Base-by-base conservation (phyloP, 2,113 vertebrate species). In the Grus americana region DNA sequence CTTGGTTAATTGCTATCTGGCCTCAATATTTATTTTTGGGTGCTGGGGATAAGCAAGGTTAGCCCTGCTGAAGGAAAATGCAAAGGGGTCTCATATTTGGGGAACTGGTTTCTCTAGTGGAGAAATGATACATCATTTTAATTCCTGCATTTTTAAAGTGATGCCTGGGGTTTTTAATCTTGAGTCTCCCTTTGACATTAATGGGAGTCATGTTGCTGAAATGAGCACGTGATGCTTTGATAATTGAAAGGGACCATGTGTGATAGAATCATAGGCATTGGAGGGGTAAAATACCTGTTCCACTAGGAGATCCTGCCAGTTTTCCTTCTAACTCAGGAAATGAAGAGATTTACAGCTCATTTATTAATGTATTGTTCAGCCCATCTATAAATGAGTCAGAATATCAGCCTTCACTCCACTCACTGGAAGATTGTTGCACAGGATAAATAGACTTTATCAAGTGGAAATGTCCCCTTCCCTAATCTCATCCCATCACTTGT, bases 101-200 rank as follows among this genome's bases (percentile, higher is more conserved):
- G 73, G 63, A 90, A 86, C 5, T 75, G 58, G 23, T 78, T 97
- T 95, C 70, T 93, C 70, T 61, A 71, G 59, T 75, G 46, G 86
- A 42, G 74, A 93, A 96, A 95, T 90, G 76, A 93, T 92, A 83
- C 71, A 91, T 94, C 40, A 75, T 94, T 93, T 95, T 93, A 96
- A 97, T 93, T 93, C 86, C 47, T 96, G 52, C 71, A 86, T 96
- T 97, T 94, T 96, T 93, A 70, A 97, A 96, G 58, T 84, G 81
- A 44, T 7, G 6, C 91, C 94, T 96, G 95, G 79, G 90, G 90
- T 92, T 97, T 97, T 97, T 94, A 97, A 97, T 97, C 94, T 96
- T 12, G 13, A 91, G 55, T 89, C 95, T 97, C 95, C 78, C 95
- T 95, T 96, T 96, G 95, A 96, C 83, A 84, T 90, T 96, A 97